Conservation (phyloP, 2,113 vertebrate species). For the Sceloporus tristichus region DNA sequence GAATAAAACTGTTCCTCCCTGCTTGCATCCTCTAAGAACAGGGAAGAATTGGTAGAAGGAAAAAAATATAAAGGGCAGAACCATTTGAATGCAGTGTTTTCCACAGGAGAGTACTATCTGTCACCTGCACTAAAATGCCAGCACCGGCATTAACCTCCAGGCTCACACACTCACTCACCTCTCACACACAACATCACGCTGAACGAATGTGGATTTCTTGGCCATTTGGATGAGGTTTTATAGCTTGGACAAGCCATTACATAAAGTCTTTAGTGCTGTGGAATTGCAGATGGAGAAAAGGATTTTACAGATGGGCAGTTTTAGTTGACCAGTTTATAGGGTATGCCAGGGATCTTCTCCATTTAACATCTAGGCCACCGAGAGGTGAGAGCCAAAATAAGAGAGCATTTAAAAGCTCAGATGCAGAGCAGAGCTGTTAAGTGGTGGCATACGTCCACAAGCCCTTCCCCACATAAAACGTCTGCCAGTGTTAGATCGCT, state of each 20-base stretch:
- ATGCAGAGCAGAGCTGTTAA: background rate
- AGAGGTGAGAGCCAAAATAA: background rate
- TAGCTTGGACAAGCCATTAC: background rate
- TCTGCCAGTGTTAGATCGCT: background rate
- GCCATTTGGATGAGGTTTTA: constrained; percentile 4
- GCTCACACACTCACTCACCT: background rate
- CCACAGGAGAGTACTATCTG: background rate
- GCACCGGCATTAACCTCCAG: background rate
- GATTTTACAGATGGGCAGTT: constrained; percentile 15
- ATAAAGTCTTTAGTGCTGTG: background rate
- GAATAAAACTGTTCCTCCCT: background rate
- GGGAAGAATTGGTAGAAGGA: background rate
- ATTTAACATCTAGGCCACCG: background rate
- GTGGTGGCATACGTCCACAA: background rate
- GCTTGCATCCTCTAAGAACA: background rate
- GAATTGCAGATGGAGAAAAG: constrained; percentile 24
- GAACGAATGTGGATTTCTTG: constrained; percentile 18
- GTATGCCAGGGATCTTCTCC: background rate
- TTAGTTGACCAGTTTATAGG: constrained; percentile 20
- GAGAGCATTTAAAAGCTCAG: background rate
- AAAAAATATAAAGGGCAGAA: background rate
- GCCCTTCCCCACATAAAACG: background rate
- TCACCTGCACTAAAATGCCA: background rate
- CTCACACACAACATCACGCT: background rate
- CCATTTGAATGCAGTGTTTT: background rate